A percentile compares a stretch with the other conserved stretches of the same genome.
Conservation (phyloP, 2,888 invertebrate genomes). For the Bruchidius siliquastri region DNA sequence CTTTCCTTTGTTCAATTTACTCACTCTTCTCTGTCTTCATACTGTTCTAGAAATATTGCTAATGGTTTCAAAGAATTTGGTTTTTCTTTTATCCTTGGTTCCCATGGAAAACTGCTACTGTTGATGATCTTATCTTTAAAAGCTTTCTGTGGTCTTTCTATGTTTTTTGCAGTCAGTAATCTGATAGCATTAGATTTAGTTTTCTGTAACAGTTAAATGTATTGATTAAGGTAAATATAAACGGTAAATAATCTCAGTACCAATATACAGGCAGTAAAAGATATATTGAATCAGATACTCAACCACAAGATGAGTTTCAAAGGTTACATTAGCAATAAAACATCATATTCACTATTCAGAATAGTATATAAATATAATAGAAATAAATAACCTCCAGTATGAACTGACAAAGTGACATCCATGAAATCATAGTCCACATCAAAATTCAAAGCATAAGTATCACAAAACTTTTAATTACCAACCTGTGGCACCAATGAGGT, state of each 20-base stretch:
- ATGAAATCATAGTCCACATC: background rate
- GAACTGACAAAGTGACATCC: constrained; percentile 13
- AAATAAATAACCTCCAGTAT: constrained; percentile 6
- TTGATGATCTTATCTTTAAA: constrained; percentile 87
- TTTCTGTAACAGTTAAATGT: background rate
- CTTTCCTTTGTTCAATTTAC: no score
- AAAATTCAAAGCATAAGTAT: constrained; percentile 14
- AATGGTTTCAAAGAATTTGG: constrained; percentile 83
- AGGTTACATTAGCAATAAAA: no score
- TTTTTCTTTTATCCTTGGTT: constrained; percentile 78
- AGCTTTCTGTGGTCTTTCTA: constrained; percentile 74
- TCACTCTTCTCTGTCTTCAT: constrained; percentile 57
- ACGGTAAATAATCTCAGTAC: no score
- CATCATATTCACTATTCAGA: no score
- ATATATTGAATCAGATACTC: no score
- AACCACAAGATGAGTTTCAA: no score
- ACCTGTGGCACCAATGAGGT: constrained; percentile 25
- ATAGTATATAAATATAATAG: background rate
- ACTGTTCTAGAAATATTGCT: constrained; percentile 65
- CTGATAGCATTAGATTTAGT: constrained; percentile 42
- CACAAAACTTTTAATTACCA: background rate
- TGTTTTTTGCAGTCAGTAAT: constrained; percentile 66
- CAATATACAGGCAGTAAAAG: no score
- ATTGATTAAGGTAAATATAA: no score
- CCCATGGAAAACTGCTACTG: constrained; percentile 65